These are phyloP conservation scores for Lasioglossum pauxillum DNA, from an alignment of 2,888 invertebrate genomes.

Conservation along the genomic window DNA sequence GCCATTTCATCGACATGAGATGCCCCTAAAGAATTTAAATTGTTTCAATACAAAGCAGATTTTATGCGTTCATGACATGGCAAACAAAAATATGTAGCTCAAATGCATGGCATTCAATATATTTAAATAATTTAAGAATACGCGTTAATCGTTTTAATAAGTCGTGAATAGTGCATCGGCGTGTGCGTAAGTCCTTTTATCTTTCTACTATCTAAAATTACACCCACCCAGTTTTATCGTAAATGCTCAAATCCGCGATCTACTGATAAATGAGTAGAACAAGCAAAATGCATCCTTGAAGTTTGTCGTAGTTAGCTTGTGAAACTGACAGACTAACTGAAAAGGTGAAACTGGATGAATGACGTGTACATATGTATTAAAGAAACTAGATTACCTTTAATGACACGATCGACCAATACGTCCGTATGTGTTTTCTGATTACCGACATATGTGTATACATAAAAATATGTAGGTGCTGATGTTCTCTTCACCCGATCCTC, in stretches of 20 bases:
- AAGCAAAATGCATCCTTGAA: background rate
- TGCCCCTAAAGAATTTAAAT: background rate
- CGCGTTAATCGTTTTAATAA: no score
- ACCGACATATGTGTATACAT: constrained; percentile 85
- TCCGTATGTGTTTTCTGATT: constrained; percentile 41
- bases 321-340: no score
- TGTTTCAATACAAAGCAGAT: background rate
- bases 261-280: background rate
- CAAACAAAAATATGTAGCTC: background rate
- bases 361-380: background rate
- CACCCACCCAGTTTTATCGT: background rate
- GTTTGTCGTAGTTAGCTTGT: background rate
- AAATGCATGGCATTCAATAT: background rate
- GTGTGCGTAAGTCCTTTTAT: background rate
- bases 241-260: background rate
- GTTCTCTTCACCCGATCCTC: constrained; percentile 82
- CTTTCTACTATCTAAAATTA: background rate
- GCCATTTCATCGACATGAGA: background rate
- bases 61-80: background rate
- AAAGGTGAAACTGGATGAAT: background rate
- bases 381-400: background rate
- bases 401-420: background rate
- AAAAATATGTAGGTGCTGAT: constrained; percentile 85
- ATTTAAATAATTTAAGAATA: background rate
- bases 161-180: no score